Conservation (phyloP, 1,140 invertebrate species). For the Thalassaphorura encarpata region DNA sequence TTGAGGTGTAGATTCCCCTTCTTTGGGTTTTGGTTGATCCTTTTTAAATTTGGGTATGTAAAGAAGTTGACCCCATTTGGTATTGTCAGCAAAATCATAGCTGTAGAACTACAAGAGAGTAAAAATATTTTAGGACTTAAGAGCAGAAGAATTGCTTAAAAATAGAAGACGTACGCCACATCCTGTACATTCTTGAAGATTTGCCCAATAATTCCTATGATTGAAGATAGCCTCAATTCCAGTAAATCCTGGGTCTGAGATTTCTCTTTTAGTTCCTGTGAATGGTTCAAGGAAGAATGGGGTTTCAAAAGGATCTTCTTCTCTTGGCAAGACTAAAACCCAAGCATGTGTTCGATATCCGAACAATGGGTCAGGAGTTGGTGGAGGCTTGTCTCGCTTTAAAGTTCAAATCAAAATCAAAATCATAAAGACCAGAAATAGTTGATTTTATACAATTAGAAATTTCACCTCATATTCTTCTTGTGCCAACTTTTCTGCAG, state of each 20-base stretch:
- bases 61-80: no score
- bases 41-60: constrained; percentile 6
- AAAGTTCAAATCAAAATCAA: not conserved
- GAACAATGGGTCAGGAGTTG: constrained; percentile 46
- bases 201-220: constrained; percentile 74
- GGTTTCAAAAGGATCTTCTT: constrained; percentile 41
- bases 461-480: constrained; percentile 36
- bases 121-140: no score
- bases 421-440: no score
- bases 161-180: no score
- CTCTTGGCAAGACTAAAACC: constrained; percentile 57
- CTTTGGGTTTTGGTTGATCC: constrained; percentile 31
- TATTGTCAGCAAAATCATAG: no score
- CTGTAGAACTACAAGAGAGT: no score
- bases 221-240: constrained; percentile 78
- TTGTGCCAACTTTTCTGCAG: no score
- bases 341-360: constrained; percentile 72
- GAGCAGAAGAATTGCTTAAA: no score
- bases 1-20: constrained; percentile 34
- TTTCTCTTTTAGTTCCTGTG: constrained; percentile 52
- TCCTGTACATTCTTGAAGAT: constrained; percentile 55
- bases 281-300: constrained; percentile 74
- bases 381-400: constrained; percentile 10
- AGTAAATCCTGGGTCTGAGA: constrained; percentile 54
- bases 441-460: no score